Conservation (phyloP, 2,113 vertebrate species). For the Sebastes fasciatus region DNA sequence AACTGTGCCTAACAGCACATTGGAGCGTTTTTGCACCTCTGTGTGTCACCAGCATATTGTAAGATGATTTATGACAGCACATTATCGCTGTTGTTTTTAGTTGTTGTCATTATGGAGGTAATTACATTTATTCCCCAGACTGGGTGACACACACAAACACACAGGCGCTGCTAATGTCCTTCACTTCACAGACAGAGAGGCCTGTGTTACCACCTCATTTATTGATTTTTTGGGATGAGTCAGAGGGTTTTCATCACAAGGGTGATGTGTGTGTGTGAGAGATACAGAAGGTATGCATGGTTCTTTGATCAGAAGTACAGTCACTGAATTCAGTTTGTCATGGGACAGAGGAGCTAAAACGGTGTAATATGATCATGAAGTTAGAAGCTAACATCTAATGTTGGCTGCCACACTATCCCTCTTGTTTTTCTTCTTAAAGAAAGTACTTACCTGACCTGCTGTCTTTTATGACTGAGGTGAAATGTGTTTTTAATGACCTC, state of each 20-base stretch:
- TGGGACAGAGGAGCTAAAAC: slow-evolving; percentile 21
- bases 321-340: slow-evolving; percentile 33
- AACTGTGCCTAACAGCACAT: not conserved
- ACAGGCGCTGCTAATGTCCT: slow-evolving; percentile 50
- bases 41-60: not conserved
- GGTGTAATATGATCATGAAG: slow-evolving; percentile 35
- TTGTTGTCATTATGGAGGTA: slow-evolving; percentile 28
- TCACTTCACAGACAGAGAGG: slow-evolving; percentile 64
- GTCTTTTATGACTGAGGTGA: not conserved
- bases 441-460: not conserved
- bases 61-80: not conserved
- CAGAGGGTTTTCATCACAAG: slow-evolving; percentile 70
- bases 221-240: slow-evolving; percentile 77
- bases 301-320: slow-evolving; percentile 41
- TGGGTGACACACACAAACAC: slow-evolving; percentile 40
- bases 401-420: not conserved
- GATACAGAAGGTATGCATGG: not conserved
- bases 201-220: slow-evolving; percentile 59
- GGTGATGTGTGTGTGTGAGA: slow-evolving; percentile 8
- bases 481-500: slow-evolving; percentile 2
- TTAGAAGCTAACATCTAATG: slow-evolving; percentile 1
- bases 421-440: not conserved
- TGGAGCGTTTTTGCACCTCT: not conserved
- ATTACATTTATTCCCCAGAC: slow-evolving; percentile 23
- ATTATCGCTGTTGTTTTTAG: slow-evolving; percentile 6